Evolutionary conservation across 2,113 vertebrate species (phyloP).

Genomic region (Motacilla tschutschensis): DNA sequence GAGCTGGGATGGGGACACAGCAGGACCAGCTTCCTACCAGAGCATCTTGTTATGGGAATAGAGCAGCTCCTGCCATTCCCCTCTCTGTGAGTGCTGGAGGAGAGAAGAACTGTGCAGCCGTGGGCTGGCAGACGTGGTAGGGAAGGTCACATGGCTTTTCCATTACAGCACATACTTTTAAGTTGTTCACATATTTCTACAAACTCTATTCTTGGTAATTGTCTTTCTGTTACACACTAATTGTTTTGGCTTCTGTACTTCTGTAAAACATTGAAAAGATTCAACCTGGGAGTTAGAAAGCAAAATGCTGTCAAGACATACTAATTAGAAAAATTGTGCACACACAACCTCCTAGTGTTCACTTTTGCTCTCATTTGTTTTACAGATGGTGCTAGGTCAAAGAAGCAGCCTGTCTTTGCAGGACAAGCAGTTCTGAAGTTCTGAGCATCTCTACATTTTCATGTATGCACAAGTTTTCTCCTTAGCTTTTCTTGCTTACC

Average conservation of each 20-base stretch:
- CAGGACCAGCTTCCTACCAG: neutral
- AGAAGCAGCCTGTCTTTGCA: neutral
- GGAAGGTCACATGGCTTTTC: neutral
- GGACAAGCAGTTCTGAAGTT: neutral
- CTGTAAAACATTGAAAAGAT: neutral
- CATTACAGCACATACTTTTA: neutral
- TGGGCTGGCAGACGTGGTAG: neutral
- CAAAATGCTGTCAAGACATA: neutral
- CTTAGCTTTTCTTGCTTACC: neutral
- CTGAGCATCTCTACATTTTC: neutral
- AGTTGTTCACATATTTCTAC: neutral
- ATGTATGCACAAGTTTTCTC: neutral
- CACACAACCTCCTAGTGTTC: neutral
- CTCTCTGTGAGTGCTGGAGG: accelerated
- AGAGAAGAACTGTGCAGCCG: neutral
- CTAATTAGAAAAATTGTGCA: neutral
- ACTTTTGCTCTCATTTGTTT: neutral
- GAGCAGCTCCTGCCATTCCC: neutral
- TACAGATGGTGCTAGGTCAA: neutral
- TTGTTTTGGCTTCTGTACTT: neutral
- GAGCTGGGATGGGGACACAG: neutral
- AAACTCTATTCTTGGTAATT: neutral
- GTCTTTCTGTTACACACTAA: neutral
- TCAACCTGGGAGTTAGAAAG: neutral
- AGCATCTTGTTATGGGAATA: neutral